These are phyloP conservation scores for Taenaris catops DNA, from an alignment of 2,888 invertebrate species.

Conservation along the genomic window DNA sequence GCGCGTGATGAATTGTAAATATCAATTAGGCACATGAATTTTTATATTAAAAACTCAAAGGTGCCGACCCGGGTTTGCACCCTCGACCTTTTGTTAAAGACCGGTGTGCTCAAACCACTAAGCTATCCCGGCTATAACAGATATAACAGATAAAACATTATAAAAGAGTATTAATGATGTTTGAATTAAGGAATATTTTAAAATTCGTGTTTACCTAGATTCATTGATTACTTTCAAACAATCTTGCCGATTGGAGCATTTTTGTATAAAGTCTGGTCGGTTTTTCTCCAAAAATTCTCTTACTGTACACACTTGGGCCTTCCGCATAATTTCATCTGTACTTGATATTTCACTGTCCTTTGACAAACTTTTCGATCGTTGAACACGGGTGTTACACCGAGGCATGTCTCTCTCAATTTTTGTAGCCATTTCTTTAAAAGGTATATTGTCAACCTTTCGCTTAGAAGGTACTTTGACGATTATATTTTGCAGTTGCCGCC, in stretches of 20 bases:
- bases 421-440: conserved; percentile 45
- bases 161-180: background rate
- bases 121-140: too few species aligned
- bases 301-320: conserved; percentile 58
- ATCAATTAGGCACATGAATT: too few species aligned
- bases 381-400: conserved; percentile 26
- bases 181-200: background rate
- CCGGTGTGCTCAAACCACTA: too few species aligned
- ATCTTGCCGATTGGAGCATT: conserved; percentile 48
- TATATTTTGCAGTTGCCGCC: conserved; percentile 49
- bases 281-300: conserved; percentile 85
- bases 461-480: conserved; percentile 62
- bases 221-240: conserved; percentile 57
- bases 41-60: too few species aligned
- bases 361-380: conserved; percentile 48
- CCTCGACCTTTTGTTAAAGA: too few species aligned
- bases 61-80: too few species aligned
- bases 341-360: conserved; percentile 56
- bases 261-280: conserved; percentile 84
- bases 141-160: too few species aligned
- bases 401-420: conserved; percentile 44
- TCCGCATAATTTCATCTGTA: conserved; percentile 45
- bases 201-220: conserved; percentile 51
- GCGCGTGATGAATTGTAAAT: too few species aligned
- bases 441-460: conserved; percentile 36